Percentiles rank a stretch among this genome's conserved stretches.
phyloP scores from a whole-genome alignment of 2,888 invertebrate species.

The Microctonus hyperodae region DNA sequence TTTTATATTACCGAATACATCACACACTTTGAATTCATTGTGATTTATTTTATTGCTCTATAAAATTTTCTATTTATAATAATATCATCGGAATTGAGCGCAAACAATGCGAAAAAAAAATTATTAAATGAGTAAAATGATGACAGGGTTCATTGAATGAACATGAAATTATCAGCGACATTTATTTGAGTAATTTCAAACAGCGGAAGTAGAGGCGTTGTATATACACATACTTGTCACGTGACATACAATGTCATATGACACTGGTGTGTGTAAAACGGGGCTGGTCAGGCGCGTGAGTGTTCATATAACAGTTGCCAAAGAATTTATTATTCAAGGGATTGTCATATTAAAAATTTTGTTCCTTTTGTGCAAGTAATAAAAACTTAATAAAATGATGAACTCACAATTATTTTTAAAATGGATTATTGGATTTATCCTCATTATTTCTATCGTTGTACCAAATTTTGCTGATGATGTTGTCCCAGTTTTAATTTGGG shows the following conservation, averaged over 20 bases:
- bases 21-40: constrained; percentile 29
- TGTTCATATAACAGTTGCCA: no score
- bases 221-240: constrained; percentile 27
- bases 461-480: constrained; percentile 55
- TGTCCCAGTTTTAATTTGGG: constrained; percentile 71
- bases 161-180: background rate
- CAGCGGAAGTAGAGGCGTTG: constrained; percentile 11
- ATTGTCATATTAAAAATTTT: constrained; percentile 22
- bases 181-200: background rate
- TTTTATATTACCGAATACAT: constrained; percentile 35
- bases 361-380: constrained; percentile 9
- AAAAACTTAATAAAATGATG: constrained; percentile 35
- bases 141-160: no score
- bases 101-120: background rate
- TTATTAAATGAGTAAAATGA: background rate
- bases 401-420: constrained; percentile 33
- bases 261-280: constrained; percentile 33
- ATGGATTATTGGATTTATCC: constrained; percentile 36
- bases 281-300: constrained; percentile 50
- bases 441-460: constrained; percentile 33
- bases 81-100: background rate
- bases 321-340: constrained; percentile 24
- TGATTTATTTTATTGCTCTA: constrained; percentile 13
- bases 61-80: background rate
- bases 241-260: constrained; percentile 46